Conservation (phyloP, 2,797 vertebrate genomes). For the Anguilla marmorata region DNA sequence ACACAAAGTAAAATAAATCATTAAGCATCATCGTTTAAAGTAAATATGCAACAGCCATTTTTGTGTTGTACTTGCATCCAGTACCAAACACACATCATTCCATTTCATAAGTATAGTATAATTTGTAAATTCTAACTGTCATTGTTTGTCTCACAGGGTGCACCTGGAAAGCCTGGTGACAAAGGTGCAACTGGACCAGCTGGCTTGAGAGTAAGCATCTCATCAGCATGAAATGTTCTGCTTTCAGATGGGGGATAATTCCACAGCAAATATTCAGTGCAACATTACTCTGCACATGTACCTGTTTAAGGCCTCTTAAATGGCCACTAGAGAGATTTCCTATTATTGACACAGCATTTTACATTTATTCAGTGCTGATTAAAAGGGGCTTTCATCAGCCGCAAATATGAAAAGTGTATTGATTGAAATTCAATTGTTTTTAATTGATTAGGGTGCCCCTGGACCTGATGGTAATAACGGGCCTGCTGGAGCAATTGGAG, state of each 20-base stretch:
- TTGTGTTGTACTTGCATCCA: not conserved
- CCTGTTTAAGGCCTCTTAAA: not conserved
- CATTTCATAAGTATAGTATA: not conserved
- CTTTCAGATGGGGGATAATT: not conserved
- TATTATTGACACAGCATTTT: not conserved
- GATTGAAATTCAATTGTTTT: slow-evolving; percentile 24
- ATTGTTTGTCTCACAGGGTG: slow-evolving; percentile 75
- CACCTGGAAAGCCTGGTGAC: slow-evolving; percentile 90
- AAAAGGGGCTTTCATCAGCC: not conserved
- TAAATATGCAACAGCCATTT: not conserved
- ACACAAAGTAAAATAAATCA: not conserved
- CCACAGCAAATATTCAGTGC: not conserved
- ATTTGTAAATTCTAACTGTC: not conserved
- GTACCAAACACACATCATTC: not conserved
- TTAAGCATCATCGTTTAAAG: not conserved
- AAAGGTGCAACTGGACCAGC: slow-evolving; percentile 82
- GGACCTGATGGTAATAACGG: slow-evolving; percentile 96
- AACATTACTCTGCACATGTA: not conserved
- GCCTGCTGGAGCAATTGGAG: slow-evolving; percentile 82
- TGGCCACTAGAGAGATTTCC: not conserved
- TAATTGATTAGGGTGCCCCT: slow-evolving; percentile 79
- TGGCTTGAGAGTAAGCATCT: slow-evolving; percentile 87
- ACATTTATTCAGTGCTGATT: not conserved
- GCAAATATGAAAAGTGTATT: not conserved
- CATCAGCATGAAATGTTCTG: not conserved